A percentile compares a stretch with the other conserved stretches of the same genome.
Evolutionary conservation across 92 coral and sea anemone species (phyloP).

Genomic region (Palythoa caribaeorum): DNA sequence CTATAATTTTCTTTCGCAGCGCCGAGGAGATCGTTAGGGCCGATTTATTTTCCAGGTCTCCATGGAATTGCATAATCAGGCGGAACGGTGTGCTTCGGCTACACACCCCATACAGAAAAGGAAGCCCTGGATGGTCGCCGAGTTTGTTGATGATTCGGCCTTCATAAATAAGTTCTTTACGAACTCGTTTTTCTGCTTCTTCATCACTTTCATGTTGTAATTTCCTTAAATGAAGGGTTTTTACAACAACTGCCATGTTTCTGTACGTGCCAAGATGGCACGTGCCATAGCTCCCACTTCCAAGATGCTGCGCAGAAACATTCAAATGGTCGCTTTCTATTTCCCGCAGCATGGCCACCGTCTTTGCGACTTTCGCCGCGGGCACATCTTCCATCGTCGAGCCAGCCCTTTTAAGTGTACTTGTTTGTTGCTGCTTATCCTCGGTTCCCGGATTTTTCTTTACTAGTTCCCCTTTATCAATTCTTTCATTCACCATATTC

Average conservation of each 20-base stretch:
- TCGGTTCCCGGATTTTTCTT: too few species aligned
- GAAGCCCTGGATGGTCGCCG: slow-evolving; percentile 61
- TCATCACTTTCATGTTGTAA: neutral
- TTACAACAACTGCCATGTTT: slow-evolving; percentile 32
- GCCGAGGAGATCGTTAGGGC: slow-evolving; percentile 21
- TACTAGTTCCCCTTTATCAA: too few species aligned
- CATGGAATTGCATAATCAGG: slow-evolving; percentile 52
- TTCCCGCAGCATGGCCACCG: too few species aligned
- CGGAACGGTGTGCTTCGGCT: slow-evolving; percentile 2
- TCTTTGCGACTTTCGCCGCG: too few species aligned
- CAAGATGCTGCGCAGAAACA: too few species aligned
- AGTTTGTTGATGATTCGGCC: slow-evolving; percentile 34
- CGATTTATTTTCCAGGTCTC: slow-evolving; percentile 1
- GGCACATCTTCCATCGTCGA: too few species aligned
- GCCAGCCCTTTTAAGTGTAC: too few species aligned
- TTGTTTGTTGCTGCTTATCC: too few species aligned
- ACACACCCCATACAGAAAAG: slow-evolving; percentile 48
- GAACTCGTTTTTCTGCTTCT: too few species aligned
- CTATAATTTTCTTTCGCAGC: neutral
- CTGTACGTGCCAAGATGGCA: neutral
- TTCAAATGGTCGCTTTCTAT: too few species aligned
- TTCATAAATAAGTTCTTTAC: slow-evolving; percentile 34
- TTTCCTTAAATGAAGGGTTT: slow-evolving; percentile 24
- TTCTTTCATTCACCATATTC: too few species aligned
- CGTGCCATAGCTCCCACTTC: too few species aligned